Percentiles rank a stretch among this genome's conserved stretches.
These are phyloP conservation scores for Zhuqinia jingwanae DNA, from an alignment of 2,888 invertebrate species.

Conservation along the genomic window DNA sequence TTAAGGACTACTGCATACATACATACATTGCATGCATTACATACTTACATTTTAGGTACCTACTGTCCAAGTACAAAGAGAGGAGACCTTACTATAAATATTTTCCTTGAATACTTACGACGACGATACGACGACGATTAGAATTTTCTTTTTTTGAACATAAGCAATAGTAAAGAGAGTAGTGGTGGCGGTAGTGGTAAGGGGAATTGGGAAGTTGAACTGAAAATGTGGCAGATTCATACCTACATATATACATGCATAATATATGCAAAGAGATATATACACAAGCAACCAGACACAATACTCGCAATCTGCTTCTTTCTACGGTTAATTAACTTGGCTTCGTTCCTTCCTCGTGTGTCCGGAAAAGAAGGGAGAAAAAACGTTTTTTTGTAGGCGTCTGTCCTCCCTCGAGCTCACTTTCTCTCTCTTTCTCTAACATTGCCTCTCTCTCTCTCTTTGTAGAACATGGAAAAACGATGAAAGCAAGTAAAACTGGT, in stretches of 20 bases:
- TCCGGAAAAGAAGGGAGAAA: conserved; percentile 46
- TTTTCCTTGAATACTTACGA: neutral
- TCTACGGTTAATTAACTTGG: conserved; percentile 69
- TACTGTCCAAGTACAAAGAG: too few species aligned
- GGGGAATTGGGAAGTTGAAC: conserved; percentile 24
- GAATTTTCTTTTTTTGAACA: conserved; percentile 32
- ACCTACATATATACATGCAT: neutral
- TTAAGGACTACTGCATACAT: neutral
- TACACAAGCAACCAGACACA: neutral
- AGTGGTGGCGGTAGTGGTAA: neutral
- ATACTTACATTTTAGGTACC: too few species aligned
- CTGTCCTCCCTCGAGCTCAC: conserved; percentile 32
- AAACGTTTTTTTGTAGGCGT: conserved; percentile 44
- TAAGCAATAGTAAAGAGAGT: conserved; percentile 24
- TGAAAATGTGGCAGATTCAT: conserved; percentile 4
- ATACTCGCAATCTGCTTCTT: conserved; percentile 61
- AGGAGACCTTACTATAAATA: too few species aligned
- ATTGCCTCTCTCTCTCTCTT: too few species aligned
- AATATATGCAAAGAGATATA: neutral
- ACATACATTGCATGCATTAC: neutral
- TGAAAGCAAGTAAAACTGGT: too few species aligned
- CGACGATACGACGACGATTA: conserved; percentile 8
- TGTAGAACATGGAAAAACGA: neutral
- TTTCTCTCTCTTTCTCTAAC: too few species aligned
- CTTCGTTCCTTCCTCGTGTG: conserved; percentile 48